Evolutionary conservation across 2,113 vertebrate genomes (phyloP).

Genomic region (Cygnus buccinator): DNA sequence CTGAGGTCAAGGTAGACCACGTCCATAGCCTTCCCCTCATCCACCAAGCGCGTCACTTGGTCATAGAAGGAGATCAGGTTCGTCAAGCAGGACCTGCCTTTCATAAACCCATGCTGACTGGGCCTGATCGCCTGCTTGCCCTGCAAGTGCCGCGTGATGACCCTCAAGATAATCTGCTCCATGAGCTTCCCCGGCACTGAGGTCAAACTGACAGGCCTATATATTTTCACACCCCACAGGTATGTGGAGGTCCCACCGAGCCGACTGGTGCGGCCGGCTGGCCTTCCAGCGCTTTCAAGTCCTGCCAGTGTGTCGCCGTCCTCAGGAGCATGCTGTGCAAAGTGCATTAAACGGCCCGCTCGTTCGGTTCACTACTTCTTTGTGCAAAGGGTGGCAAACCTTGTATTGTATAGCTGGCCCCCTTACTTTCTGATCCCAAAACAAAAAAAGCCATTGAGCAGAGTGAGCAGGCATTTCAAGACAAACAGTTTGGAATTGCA

Average conservation of each 20-base stretch:
- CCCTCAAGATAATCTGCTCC: too few relatives aligned
- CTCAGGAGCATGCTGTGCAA: background rate
- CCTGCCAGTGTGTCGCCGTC: background rate
- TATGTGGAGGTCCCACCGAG: constrained; percentile 22
- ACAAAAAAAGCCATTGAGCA: constrained; percentile 38
- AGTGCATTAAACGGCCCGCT: background rate
- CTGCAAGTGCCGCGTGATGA: too few relatives aligned
- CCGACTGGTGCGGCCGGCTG: background rate
- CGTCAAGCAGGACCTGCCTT: too few relatives aligned
- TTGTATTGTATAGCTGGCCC: background rate
- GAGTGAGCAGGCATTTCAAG: background rate
- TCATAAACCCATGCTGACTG: too few relatives aligned
- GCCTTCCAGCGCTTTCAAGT: constrained; percentile 33
- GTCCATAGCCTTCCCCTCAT: too few relatives aligned
- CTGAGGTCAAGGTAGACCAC: too few relatives aligned
- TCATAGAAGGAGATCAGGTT: too few relatives aligned
- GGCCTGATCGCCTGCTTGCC: too few relatives aligned
- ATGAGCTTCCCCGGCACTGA: too few relatives aligned
- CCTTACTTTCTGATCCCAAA: constrained; percentile 6
- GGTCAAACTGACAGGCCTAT: too few relatives aligned
- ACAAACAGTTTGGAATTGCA: background rate
- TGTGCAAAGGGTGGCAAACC: constrained; percentile 29
- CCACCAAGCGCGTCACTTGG: too few relatives aligned
- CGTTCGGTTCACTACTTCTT: background rate
- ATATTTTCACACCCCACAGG: constrained; percentile 68